These are phyloP conservation scores for Drosophila ironensis DNA, from an alignment of 1,140 invertebrate species.

Conservation along the genomic window DNA sequence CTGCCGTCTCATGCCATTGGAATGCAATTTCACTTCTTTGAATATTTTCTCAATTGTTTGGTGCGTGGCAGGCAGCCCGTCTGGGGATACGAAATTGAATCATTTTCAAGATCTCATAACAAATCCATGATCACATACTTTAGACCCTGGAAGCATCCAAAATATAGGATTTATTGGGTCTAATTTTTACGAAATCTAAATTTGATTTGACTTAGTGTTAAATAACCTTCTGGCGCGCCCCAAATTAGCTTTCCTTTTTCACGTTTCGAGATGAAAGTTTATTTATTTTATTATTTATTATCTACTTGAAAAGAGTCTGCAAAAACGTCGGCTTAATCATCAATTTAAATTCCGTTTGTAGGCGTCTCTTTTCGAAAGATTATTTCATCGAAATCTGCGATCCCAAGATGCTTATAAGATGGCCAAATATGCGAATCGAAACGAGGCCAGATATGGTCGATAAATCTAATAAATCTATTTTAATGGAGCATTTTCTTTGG, in stretches of 20 bases:
- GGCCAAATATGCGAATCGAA: neutral
- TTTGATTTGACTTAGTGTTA: neutral
- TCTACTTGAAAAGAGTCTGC: neutral
- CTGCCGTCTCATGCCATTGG: conserved; percentile 49
- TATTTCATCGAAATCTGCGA: neutral
- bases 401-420: neutral
- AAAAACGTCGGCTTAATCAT: neutral
- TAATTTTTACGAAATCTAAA: no score
- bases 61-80: conserved; percentile 37
- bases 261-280: neutral
- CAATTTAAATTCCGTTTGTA: neutral
- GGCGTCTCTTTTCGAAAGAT: neutral
- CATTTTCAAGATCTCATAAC: no score
- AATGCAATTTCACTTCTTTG: conserved; percentile 80
- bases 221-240: neutral
- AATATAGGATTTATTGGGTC: no score
- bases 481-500: no score
- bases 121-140: no score
- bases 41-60: conserved; percentile 76
- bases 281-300: neutral
- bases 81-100: no score
- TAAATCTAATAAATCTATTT: no score
- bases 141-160: no score
- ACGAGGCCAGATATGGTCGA: neutral
- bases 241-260: neutral